Evolutionary conservation across 2,888 invertebrate genomes (phyloP).

Genomic region (Ophonus ardosiacus): DNA sequence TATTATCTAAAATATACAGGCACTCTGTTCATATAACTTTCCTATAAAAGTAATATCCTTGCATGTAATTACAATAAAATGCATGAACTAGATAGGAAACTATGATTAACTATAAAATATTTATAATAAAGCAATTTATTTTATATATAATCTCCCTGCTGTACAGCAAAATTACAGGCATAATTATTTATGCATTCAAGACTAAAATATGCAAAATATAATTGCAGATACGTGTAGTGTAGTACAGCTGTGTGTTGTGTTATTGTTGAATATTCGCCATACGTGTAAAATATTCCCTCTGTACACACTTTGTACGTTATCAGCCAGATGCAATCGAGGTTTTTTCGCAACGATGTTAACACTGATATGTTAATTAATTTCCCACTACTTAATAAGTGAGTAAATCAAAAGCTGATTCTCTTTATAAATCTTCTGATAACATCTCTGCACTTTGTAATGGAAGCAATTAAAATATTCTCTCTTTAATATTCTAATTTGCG

Average conservation of each 20-base stretch:
- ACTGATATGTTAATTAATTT: conserved; percentile 55
- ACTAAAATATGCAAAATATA: conserved; percentile 41
- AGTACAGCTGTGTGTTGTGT: conserved; percentile 18
- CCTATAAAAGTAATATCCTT: too few relatives aligned
- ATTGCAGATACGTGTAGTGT: conserved; percentile 33
- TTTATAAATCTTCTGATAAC: conserved; percentile 18
- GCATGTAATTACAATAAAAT: neutral
- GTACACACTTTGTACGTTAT: conserved; percentile 1
- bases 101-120: conserved; percentile 26
- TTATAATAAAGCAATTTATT: conserved; percentile 27
- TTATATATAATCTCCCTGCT: conserved; percentile 14
- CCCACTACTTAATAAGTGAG: conserved; percentile 37
- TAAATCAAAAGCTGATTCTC: conserved; percentile 48
- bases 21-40: too few relatives aligned
- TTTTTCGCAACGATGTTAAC: conserved; percentile 51
- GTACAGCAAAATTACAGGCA: neutral
- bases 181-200: conserved; percentile 49
- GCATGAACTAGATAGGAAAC: neutral
- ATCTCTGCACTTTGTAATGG: conserved; percentile 30
- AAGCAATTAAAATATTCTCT: conserved; percentile 20
- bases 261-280: conserved; percentile 40
- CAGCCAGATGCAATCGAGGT: conserved; percentile 30
- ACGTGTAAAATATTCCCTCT: conserved; percentile 32
- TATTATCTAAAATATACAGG: too few relatives aligned
- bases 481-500: conserved; percentile 20